phyloP scores from a whole-genome alignment of 2,797 vertebrate species.

The Squalus acanthias region DNA sequence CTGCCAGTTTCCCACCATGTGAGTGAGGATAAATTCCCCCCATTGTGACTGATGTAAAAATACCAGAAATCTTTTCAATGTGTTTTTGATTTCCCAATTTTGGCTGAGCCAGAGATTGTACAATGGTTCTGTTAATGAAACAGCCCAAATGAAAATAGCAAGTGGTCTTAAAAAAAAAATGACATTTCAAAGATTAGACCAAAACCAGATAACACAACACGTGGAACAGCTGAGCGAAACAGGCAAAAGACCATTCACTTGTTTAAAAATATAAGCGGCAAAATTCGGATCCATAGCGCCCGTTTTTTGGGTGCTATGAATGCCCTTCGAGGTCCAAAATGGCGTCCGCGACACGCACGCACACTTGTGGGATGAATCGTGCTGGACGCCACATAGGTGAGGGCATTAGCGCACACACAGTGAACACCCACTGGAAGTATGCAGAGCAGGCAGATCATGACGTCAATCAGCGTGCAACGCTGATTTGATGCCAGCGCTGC shows the following conservation, averaged over 20 bases:
- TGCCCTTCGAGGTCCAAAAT: too few relatives aligned
- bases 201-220: not conserved
- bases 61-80: not conserved
- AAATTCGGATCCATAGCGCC: too few relatives aligned
- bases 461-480: too few relatives aligned
- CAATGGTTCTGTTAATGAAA: not conserved
- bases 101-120: not conserved
- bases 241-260: not conserved
- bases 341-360: too few relatives aligned
- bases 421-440: too few relatives aligned
- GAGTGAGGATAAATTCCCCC: not conserved
- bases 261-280: slow-evolving; percentile 19
- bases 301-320: too few relatives aligned
- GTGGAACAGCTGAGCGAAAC: not conserved
- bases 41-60: not conserved
- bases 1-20: not conserved
- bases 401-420: too few relatives aligned
- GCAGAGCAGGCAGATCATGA: too few relatives aligned
- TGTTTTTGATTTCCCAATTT: not conserved
- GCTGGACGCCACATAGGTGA: too few relatives aligned
- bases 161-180: not conserved
- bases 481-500: too few relatives aligned
- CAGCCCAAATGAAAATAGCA: not conserved
- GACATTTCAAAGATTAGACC: not conserved
- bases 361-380: too few relatives aligned